Percentiles rank a stretch among this genome's conserved stretches.
Conservation (phyloP, 2,888 invertebrate species). For the Eupithecia dodoneata region DNA sequence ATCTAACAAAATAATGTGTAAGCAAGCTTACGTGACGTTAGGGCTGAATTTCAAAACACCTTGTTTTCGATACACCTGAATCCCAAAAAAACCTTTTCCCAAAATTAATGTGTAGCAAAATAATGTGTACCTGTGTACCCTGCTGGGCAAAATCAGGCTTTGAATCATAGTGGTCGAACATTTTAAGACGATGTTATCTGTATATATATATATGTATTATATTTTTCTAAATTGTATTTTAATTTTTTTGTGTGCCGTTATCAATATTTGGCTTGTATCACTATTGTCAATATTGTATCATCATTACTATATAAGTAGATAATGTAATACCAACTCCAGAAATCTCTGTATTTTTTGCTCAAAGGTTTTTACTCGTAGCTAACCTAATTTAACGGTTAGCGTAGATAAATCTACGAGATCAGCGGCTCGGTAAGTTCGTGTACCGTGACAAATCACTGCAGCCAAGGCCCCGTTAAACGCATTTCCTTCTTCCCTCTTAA, state of each 20-base stretch:
- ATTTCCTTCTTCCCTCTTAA: conserved; percentile 55
- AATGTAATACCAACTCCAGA: background rate
- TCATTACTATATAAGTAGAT: background rate
- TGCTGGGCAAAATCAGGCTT: background rate
- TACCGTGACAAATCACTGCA: conserved; percentile 52
- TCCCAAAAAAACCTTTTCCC: too few species aligned
- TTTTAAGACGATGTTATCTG: background rate
- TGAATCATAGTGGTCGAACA: too few species aligned
- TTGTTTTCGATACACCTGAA: too few species aligned
- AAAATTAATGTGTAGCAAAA: too few species aligned
- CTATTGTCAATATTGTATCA: too few species aligned
- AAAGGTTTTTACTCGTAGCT: background rate
- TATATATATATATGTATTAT: too few species aligned
- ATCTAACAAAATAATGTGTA: too few species aligned
- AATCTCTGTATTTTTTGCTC: background rate
- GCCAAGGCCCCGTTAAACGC: conserved; percentile 51
- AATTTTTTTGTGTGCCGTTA: background rate
- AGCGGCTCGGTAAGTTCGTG: conserved; percentile 18
- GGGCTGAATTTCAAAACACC: too few species aligned
- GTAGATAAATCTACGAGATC: conserved; percentile 1
- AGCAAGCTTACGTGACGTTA: too few species aligned
- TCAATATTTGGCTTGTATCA: background rate
- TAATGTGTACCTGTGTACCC: background rate
- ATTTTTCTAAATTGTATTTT: background rate
- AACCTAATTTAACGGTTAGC: background rate